Conservation (phyloP, 1,140 invertebrate genomes). For the Diuraphis noxia region DNA sequence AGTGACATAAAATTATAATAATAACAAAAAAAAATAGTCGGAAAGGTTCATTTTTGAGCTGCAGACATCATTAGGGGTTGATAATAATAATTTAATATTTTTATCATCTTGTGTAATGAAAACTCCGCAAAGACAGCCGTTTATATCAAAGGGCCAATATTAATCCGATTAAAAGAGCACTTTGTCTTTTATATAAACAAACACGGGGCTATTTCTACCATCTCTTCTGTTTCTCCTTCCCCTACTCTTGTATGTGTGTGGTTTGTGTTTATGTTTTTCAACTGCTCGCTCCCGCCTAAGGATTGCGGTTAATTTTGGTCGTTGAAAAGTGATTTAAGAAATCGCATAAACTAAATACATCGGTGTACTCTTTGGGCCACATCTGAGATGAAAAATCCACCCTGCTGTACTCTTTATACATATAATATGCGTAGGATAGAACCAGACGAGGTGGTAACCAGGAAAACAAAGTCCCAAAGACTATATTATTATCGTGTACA, state of each 20-base stretch:
- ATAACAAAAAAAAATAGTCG: not conserved
- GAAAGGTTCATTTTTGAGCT: not conserved
- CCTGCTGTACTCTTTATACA: not conserved
- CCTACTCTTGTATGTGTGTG: not conserved
- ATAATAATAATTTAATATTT: conserved; percentile 43
- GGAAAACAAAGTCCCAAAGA: conserved; percentile 18
- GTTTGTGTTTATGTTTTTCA: not conserved
- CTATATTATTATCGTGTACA: conserved; percentile 1
- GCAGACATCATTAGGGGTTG: conserved; percentile 14
- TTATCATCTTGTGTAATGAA: conserved; percentile 24
- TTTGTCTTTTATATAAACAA: conserved; percentile 49
- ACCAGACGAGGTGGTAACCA: not conserved
- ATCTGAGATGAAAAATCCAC: conserved; percentile 14
- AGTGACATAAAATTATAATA: not conserved
- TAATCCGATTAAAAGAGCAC: conserved; percentile 52
- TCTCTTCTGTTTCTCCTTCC: not conserved
- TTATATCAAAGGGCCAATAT: conserved; percentile 47
- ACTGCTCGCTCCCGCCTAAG: not conserved
- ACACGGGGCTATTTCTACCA: not conserved
- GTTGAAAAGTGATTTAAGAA: conserved; percentile 37
- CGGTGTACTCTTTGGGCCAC: not conserved
- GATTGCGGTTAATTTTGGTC: conserved; percentile 34
- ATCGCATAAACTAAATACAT: not conserved
- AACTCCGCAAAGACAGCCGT: conserved; percentile 10
- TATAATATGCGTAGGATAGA: not conserved